Evolutionary conservation across 2,797 vertebrate species (phyloP).

Genomic region (Neoniphon sammara): DNA sequence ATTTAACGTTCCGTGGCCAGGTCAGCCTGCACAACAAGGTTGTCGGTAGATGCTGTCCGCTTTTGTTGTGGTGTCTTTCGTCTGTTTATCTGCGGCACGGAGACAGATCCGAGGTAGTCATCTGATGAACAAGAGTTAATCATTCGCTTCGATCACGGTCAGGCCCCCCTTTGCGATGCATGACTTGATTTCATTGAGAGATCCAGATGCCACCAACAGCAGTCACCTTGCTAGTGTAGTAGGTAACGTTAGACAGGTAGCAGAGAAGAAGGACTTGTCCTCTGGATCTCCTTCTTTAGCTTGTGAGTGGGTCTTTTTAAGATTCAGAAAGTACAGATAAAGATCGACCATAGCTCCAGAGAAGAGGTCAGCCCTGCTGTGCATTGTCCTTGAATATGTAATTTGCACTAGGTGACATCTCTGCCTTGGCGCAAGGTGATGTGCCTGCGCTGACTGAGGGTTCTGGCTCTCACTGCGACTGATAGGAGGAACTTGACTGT

Average conservation of each 20-base stretch:
- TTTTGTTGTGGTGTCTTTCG: conserved; percentile 45
- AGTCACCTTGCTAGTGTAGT: conserved; percentile 65
- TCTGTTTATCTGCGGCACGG: conserved; percentile 9
- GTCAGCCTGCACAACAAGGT: conserved; percentile 32
- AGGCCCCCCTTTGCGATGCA: conserved; percentile 2
- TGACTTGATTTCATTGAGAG: background rate
- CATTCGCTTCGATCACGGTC: background rate
- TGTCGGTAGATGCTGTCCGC: conserved; percentile 50
- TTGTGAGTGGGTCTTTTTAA: background rate
- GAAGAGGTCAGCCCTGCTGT: background rate
- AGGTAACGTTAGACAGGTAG: background rate
- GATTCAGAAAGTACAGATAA: background rate
- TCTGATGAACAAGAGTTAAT: background rate
- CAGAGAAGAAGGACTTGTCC: background rate
- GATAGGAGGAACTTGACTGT: background rate
- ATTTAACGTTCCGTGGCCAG: background rate
- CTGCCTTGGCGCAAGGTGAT: conserved; percentile 75
- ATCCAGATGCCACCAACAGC: conserved; percentile 11
- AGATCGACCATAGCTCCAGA: background rate
- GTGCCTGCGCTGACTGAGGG: background rate
- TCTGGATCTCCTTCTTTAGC: background rate
- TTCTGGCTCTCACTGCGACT: conserved; percentile 11
- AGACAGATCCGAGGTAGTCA: conserved; percentile 2
- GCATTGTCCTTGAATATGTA: conserved; percentile 3
- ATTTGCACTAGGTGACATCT: conserved; percentile 2